Percentiles rank a stretch among this genome's conserved stretches.
Conservation (phyloP, 2,113 vertebrate genomes). For the Alethe diademata region DNA sequence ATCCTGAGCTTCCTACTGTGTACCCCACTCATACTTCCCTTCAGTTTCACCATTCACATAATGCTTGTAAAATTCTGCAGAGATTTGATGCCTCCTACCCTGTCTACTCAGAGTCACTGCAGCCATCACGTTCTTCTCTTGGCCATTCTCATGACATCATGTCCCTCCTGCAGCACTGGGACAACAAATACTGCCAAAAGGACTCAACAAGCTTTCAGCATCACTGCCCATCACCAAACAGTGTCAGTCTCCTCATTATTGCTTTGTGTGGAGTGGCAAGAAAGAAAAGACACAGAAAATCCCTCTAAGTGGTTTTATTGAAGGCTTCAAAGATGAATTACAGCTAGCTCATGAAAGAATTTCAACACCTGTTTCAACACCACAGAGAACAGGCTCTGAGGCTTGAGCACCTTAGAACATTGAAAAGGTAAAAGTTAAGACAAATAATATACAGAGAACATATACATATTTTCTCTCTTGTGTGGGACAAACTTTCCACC, state of each 20-base stretch:
- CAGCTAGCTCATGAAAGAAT: neutral
- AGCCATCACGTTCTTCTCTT: conserved; percentile 45
- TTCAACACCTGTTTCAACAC: neutral
- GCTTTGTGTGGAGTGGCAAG: conserved; percentile 49
- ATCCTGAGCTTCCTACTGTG: conserved; percentile 41
- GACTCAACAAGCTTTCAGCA: conserved; percentile 3
- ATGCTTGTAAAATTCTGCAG: conserved; percentile 33
- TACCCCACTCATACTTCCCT: conserved; percentile 24
- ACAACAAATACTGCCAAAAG: neutral
- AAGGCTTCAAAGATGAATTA: conserved; percentile 44
- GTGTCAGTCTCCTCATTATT: conserved; percentile 54
- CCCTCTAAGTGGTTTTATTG: conserved; percentile 36
- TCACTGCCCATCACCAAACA: conserved; percentile 29
- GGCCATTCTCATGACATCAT: neutral
- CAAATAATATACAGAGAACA: neutral
- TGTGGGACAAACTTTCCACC: neutral
- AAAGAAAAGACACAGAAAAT: conserved; percentile 41
- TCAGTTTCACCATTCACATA: conserved; percentile 32
- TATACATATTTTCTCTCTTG: neutral
- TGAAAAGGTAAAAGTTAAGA: neutral
- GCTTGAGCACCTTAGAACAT: rapidly evolving
- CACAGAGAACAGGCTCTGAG: neutral
- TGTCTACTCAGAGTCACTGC: conserved; percentile 30
- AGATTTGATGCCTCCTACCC: neutral
- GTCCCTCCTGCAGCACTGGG: neutral